These are phyloP conservation scores for Phymastichus coffea DNA, from an alignment of 1,140 invertebrate genomes.

Conservation along the genomic window DNA sequence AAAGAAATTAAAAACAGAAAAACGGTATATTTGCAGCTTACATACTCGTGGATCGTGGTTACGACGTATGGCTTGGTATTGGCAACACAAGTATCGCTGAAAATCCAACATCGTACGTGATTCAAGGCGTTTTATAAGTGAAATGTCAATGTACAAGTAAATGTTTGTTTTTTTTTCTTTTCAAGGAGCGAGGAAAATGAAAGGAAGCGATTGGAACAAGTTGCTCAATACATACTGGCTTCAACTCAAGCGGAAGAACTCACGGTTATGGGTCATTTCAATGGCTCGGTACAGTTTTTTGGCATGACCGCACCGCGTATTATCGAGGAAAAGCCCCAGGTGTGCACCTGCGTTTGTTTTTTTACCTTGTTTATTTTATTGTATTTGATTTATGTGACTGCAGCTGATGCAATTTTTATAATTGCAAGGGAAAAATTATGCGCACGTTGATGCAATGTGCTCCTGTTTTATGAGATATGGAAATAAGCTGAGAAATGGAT, in stretches of 20 bases:
- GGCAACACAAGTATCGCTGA: constrained; percentile 41
- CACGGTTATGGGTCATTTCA: constrained; percentile 43
- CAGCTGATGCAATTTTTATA: not conserved
- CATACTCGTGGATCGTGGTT: constrained; percentile 57
- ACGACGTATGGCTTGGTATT: constrained; percentile 60
- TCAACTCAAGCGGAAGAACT: constrained; percentile 40
- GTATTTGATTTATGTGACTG: not conserved
- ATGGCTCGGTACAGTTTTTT: constrained; percentile 41
- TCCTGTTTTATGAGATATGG: no score
- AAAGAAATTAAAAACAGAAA: not conserved
- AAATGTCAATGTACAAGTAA: no score
- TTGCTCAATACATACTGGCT: constrained; percentile 39
- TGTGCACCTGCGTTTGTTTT: no score
- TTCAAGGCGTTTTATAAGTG: not conserved
- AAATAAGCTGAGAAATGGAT: no score
- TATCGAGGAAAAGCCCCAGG: constrained; percentile 29
- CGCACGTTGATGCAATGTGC: no score
- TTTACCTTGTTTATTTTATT: not conserved
- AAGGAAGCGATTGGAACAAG: constrained; percentile 36
- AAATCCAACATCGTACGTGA: constrained; percentile 39
- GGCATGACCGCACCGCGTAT: constrained; percentile 33
- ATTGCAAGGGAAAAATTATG: not conserved
- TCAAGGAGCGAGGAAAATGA: constrained; percentile 40
- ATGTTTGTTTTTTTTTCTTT: not conserved
- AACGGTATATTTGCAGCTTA: constrained; percentile 45